Conservation (phyloP, 2,888 invertebrate species). For the Rotaria macrura region DNA sequence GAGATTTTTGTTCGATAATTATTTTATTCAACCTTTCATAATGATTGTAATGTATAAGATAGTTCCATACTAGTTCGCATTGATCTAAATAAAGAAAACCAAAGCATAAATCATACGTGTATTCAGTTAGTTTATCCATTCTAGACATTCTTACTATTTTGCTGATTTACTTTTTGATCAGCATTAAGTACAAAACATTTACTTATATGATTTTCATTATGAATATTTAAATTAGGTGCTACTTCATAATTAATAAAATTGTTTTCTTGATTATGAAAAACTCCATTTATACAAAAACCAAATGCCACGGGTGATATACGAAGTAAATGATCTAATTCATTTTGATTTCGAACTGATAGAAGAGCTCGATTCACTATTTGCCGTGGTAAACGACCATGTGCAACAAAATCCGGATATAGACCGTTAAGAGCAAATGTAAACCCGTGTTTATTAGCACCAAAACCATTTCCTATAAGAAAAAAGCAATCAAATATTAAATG, state of each 20-base stretch:
- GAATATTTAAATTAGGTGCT: neutral
- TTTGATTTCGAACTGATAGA: slow-evolving; percentile 11
- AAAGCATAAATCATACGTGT: neutral
- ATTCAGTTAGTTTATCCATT: neutral
- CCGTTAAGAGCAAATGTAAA: neutral
- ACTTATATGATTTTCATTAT: neutral
- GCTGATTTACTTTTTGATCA: neutral
- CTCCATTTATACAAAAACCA: slow-evolving; percentile 22
- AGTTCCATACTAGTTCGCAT: neutral
- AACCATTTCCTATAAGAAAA: neutral
- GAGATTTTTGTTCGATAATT: neutral
- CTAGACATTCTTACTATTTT: neutral
- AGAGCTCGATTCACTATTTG: slow-evolving; percentile 29
- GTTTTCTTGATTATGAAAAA: neutral
- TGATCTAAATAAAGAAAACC: neutral
- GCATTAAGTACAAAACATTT: neutral
- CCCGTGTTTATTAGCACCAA: slow-evolving; percentile 1
- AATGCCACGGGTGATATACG: slow-evolving; percentile 23
- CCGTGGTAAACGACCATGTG: neutral
- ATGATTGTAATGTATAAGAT: neutral
- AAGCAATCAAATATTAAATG: too few relatives aligned
- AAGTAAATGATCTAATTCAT: slow-evolving; percentile 24
- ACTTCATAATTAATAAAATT: neutral
- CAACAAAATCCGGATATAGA: slow-evolving; percentile 2
- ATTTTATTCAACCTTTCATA: neutral